These are phyloP conservation scores for Drosophila lacertosa DNA, from an alignment of 1,140 invertebrate species.

Conservation along the genomic window DNA sequence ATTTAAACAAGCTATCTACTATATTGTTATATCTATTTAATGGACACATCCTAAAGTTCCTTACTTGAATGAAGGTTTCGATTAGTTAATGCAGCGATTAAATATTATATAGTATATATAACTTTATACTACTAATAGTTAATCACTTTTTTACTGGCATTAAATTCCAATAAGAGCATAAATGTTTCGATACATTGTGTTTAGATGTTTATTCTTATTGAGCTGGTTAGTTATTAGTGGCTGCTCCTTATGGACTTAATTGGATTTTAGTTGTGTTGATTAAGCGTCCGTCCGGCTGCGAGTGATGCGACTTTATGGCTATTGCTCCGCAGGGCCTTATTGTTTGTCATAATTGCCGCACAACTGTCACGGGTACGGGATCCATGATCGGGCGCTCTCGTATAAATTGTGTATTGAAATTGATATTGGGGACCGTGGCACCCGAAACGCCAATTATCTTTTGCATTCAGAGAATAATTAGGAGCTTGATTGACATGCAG, in stretches of 20 bases:
- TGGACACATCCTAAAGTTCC: too few relatives aligned
- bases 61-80: too few relatives aligned
- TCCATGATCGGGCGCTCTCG: conserved; percentile 6
- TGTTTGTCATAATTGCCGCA: conserved; percentile 74
- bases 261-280: conserved; percentile 67
- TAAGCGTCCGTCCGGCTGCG: conserved; percentile 28
- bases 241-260: conserved; percentile 53
- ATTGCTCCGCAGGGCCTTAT: conserved; percentile 34
- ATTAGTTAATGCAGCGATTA: too few relatives aligned
- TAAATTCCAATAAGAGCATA: background rate
- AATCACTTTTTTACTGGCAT: too few relatives aligned
- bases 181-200: background rate
- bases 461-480: conserved; percentile 84
- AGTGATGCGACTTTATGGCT: conserved; percentile 24
- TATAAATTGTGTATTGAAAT: conserved; percentile 62
- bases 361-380: conserved; percentile 39
- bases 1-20: too few relatives aligned
- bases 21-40: too few relatives aligned
- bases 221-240: conserved; percentile 13
- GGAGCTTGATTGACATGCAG: conserved; percentile 84
- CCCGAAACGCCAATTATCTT: conserved; percentile 79
- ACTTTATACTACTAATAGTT: too few relatives aligned
- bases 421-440: conserved; percentile 39
- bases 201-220: conserved; percentile 3
- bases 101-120: too few relatives aligned